Conservation (phyloP, 2,888 invertebrate species). For the Xestia ashworthii region DNA sequence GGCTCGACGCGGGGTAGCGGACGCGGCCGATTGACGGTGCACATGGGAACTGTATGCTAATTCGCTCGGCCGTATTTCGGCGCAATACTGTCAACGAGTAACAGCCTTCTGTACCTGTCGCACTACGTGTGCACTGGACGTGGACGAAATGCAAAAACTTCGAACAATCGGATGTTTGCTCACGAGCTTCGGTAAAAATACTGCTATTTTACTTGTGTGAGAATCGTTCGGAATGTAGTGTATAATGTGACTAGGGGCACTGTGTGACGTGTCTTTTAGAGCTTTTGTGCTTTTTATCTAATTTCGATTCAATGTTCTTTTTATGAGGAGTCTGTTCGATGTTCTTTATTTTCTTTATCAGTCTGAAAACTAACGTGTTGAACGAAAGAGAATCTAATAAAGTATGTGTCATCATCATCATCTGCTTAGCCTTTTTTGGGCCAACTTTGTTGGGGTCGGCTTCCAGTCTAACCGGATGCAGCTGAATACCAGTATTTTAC, state of each 20-base stretch:
- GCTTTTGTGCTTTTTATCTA: conserved; percentile 31
- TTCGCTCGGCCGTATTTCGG: conserved; percentile 76
- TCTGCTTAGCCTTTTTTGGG: too few species aligned
- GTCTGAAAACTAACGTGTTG: neutral
- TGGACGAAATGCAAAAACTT: conserved; percentile 68
- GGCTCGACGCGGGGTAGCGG: conserved; percentile 65
- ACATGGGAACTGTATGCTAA: conserved; percentile 85
- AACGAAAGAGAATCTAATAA: neutral
- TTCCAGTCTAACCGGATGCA: too few species aligned
- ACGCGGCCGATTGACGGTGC: conserved; percentile 78
- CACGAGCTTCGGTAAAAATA: conserved; percentile 53
- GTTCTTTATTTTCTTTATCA: conserved; percentile 9
- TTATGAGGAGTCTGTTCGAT: neutral
- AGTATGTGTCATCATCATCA: too few species aligned
- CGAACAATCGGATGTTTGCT: conserved; percentile 64
- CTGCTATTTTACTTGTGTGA: conserved; percentile 56
- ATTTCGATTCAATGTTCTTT: conserved; percentile 36
- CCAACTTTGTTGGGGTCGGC: too few species aligned
- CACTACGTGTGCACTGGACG: conserved; percentile 49
- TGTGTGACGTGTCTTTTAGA: conserved; percentile 42
- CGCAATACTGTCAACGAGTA: conserved; percentile 76
- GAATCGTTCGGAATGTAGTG: conserved; percentile 39
- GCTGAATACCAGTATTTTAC: too few species aligned
- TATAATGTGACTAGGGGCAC: conserved; percentile 35
- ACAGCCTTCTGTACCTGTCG: conserved; percentile 61